Conservation (phyloP, 1,140 invertebrate species). For the Globodera ellingtonae region DNA sequence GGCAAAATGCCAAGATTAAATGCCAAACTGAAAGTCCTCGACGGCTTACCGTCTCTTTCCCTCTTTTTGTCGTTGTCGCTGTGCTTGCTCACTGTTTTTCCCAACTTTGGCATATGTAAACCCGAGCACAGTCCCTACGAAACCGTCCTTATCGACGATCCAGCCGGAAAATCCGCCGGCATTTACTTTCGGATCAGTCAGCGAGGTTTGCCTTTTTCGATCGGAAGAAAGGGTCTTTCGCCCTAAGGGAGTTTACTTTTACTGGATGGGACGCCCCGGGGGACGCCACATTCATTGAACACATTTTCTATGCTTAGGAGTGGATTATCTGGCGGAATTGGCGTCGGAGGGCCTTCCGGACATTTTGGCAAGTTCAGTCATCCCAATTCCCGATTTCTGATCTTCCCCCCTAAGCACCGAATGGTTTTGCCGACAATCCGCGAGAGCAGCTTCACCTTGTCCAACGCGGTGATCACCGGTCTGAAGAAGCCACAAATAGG, state of each 20-base stretch:
- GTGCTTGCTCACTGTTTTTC: not conserved
- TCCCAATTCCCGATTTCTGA: not conserved
- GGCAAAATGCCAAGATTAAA: not conserved
- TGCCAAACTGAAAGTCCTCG: not conserved
- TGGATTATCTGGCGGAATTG: conserved; percentile 49
- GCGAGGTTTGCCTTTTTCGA: conserved; percentile 1
- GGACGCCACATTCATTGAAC: too few species aligned
- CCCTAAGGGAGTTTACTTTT: not conserved
- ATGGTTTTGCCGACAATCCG: conserved; percentile 54
- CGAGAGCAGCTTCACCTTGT: conserved; percentile 42
- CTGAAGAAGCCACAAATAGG: conserved; percentile 43
- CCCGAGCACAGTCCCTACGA: conserved; percentile 33
- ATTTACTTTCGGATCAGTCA: conserved; percentile 51
- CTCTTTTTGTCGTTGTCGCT: not conserved
- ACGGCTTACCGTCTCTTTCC: not conserved
- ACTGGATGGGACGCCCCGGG: not conserved
- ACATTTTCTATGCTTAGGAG: conserved; percentile 19
- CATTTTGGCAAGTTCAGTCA: conserved; percentile 31
- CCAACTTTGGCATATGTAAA: not conserved
- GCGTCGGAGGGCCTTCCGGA: conserved; percentile 42
- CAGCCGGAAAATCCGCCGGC: conserved; percentile 46
- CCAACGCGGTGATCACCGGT: conserved; percentile 47
- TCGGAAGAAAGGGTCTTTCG: not conserved
- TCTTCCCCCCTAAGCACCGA: conserved; percentile 30
- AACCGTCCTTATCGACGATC: conserved; percentile 45